phyloP scores from a whole-genome alignment of 2,888 invertebrate species.

The Rotaria magnacalcarata region DNA sequence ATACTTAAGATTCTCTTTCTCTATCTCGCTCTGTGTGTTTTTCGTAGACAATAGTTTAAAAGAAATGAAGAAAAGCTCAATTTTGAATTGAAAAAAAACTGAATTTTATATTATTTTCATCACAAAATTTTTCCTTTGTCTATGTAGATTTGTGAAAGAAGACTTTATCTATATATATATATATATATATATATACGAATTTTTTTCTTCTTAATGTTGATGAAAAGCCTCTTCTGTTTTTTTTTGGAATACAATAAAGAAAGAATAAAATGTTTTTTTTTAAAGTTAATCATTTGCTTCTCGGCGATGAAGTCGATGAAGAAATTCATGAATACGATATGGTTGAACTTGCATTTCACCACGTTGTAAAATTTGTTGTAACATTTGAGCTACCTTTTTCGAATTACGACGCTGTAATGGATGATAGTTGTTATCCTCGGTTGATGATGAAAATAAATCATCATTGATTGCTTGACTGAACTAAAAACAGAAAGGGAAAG shows the following conservation, averaged over 20 bases:
- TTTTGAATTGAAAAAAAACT: conserved; percentile 12
- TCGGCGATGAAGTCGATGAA: background rate
- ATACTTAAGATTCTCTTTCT: background rate
- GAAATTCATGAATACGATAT: background rate
- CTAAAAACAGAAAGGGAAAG: background rate
- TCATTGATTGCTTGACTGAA: background rate
- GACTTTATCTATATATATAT: background rate
- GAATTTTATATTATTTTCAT: background rate
- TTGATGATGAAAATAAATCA: background rate
- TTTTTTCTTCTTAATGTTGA: background rate
- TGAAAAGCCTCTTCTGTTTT: background rate
- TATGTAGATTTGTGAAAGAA: conserved; percentile 16
- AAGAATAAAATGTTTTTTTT: background rate
- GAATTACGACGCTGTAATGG: background rate
- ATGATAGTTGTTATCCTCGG: background rate
- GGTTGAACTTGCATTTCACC: conserved; percentile 28
- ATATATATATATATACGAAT: background rate
- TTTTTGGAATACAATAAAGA: background rate
- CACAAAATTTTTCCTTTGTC: background rate
- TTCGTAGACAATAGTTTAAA: background rate
- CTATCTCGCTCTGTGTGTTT: background rate
- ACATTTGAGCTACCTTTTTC: conserved; percentile 3
- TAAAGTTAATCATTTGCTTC: background rate
- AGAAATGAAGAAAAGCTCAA: background rate
- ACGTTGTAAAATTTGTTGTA: conserved; percentile 29